Conservation (phyloP, 2,797 vertebrate genomes). For the Hippoglossus hippoglossus region DNA sequence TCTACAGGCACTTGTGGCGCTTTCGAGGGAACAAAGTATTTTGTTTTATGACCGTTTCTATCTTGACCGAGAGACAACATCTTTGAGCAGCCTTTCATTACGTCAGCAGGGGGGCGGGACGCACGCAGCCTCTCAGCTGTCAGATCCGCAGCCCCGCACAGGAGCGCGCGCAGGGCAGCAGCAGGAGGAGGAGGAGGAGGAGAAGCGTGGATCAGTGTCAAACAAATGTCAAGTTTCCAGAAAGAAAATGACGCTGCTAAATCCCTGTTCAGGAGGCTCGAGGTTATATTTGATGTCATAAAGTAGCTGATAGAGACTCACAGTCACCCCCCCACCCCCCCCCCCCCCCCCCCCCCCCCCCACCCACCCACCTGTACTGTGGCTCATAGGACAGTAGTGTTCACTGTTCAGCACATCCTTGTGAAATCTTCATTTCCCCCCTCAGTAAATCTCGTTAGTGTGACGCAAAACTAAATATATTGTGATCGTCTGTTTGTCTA, state of each 20-base stretch:
- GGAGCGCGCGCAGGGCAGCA: not conserved
- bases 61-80: no score
- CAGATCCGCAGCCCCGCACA: not conserved
- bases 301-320: constrained; percentile 49
- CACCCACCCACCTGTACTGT: constrained; percentile 13
- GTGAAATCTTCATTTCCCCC: not conserved
- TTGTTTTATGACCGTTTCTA: no score
- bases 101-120: constrained; percentile 47
- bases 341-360: no score
- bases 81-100: not conserved
- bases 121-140: constrained; percentile 4
- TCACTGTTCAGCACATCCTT: not conserved
- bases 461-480: not conserved
- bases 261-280: constrained; percentile 78
- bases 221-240: constrained; percentile 76
- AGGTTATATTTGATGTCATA: constrained; percentile 69
- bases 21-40: no score
- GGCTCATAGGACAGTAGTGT: not conserved
- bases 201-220: constrained; percentile 7
- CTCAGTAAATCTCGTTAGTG: no score
- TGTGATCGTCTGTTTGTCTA: not conserved
- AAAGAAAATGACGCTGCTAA: constrained; percentile 80
- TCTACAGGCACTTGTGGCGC: no score
- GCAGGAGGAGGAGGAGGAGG: not conserved
- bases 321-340: not conserved